Evolutionary conservation across 2,888 invertebrate species (phyloP).

Genomic region (Eilema depressum): DNA sequence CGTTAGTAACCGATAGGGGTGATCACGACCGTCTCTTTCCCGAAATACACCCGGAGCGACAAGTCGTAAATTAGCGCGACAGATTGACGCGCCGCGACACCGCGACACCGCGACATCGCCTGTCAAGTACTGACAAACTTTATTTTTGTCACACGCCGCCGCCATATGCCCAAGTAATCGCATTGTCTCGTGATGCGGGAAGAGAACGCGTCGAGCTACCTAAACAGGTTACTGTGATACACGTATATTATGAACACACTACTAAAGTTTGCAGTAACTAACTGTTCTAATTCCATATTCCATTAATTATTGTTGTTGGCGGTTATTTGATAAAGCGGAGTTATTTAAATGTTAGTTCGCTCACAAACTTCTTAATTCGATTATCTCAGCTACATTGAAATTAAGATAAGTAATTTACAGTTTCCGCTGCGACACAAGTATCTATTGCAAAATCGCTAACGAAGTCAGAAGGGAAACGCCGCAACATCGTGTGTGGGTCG

Average conservation of each 20-base stretch:
- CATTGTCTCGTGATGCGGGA: slow-evolving; percentile 34
- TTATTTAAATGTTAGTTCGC: not conserved
- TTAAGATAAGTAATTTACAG: slow-evolving; percentile 28
- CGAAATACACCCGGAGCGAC: slow-evolving; percentile 51
- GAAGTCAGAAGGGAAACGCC: slow-evolving; percentile 26
- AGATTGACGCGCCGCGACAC: slow-evolving; percentile 67
- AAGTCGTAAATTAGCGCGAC: slow-evolving; percentile 67
- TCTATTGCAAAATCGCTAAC: slow-evolving; percentile 22
- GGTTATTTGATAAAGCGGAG: not conserved
- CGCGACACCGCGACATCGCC: slow-evolving; percentile 60
- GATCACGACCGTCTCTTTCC: slow-evolving; percentile 39
- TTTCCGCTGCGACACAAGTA: slow-evolving; percentile 14
- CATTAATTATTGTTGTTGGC: not conserved
- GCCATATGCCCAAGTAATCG: slow-evolving; percentile 36
- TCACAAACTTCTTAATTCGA: not conserved
- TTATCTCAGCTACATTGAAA: slow-evolving; percentile 21
- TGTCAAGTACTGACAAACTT: slow-evolving; percentile 60
- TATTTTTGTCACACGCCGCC: slow-evolving; percentile 52
- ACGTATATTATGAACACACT: not conserved
- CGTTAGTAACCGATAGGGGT: slow-evolving; percentile 46
- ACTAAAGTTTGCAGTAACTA: not conserved
- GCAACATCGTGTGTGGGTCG: slow-evolving; percentile 31
- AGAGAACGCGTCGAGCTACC: not conserved
- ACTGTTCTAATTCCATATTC: not conserved
- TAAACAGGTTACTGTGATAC: slow-evolving; percentile 1